Percentiles rank a stretch among this genome's conserved stretches.
Evolutionary conservation across 2,113 vertebrate species (phyloP).

Genomic region (Trichomycterus rosablanca): DNA sequence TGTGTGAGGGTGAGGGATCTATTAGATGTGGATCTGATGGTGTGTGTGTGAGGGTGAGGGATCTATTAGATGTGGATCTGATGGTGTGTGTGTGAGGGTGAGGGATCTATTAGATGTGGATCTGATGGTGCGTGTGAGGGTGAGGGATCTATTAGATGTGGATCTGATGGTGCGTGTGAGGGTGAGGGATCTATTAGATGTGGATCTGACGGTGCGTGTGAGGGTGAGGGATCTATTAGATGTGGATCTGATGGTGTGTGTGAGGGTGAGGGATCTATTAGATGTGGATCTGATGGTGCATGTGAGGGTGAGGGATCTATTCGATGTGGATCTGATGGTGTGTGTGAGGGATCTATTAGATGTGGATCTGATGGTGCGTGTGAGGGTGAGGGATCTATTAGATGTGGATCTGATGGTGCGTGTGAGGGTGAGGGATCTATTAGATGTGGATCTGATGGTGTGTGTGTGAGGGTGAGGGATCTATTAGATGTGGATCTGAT

Average conservation of each 20-base stretch:
- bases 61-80: not conserved
- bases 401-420: not conserved
- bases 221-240: not conserved
- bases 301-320: no score
- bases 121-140: no score
- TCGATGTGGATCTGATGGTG: not conserved
- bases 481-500: not conserved
- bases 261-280: no score
- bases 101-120: not conserved
- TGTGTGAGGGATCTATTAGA: not conserved
- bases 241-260: not conserved
- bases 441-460: not conserved
- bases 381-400: no score
- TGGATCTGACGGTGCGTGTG: not conserved
- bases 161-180: not conserved
- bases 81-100: no score
- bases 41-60: no score
- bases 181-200: not conserved
- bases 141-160: not conserved
- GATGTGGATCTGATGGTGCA: not conserved
- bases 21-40: not conserved
- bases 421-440: no score
- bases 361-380: not conserved
- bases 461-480: no score
- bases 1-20: no score